These are phyloP conservation scores for Erinaceus europaeus DNA, from an alignment of 2,113 vertebrate species.

Conservation along the genomic window DNA sequence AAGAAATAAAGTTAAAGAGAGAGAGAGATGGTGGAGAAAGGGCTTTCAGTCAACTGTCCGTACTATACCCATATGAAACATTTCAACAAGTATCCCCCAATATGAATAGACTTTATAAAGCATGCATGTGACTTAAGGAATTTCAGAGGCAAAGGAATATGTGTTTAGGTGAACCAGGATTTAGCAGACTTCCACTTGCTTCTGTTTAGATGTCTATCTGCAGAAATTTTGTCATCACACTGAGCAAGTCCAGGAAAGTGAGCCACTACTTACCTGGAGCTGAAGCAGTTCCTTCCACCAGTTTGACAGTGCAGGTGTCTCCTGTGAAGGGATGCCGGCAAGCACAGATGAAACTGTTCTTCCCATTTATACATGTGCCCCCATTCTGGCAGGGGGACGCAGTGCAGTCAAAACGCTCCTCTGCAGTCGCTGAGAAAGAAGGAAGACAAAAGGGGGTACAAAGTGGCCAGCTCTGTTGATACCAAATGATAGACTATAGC, in stretches of 20 bases:
- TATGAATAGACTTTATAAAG: background rate
- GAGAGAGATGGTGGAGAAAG: too few relatives aligned
- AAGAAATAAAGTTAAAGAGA: too few relatives aligned
- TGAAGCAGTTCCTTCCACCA: conserved; percentile 71
- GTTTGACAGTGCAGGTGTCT: conserved; percentile 79
- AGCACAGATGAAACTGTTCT: conserved; percentile 77
- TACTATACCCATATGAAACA: background rate
- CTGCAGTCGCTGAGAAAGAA: conserved; percentile 47
- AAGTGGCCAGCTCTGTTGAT: background rate
- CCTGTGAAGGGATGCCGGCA: conserved; percentile 86
- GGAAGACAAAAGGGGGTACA: background rate
- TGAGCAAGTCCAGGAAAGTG: background rate
- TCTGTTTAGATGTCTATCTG: too few relatives aligned
- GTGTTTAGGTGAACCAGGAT: background rate
- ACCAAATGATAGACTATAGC: background rate
- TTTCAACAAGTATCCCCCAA: background rate
- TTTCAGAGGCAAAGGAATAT: background rate
- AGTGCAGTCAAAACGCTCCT: conserved; percentile 74
- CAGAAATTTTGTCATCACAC: background rate
- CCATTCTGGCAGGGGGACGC: conserved; percentile 82
- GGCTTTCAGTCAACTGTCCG: background rate
- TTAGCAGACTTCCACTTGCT: background rate
- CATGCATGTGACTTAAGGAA: too few relatives aligned
- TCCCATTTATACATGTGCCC: conserved; percentile 83
- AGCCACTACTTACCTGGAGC: conserved; percentile 75